Evolutionary conservation across 2,797 vertebrate genomes (phyloP).

Genomic region (Catostomus latipinnis): DNA sequence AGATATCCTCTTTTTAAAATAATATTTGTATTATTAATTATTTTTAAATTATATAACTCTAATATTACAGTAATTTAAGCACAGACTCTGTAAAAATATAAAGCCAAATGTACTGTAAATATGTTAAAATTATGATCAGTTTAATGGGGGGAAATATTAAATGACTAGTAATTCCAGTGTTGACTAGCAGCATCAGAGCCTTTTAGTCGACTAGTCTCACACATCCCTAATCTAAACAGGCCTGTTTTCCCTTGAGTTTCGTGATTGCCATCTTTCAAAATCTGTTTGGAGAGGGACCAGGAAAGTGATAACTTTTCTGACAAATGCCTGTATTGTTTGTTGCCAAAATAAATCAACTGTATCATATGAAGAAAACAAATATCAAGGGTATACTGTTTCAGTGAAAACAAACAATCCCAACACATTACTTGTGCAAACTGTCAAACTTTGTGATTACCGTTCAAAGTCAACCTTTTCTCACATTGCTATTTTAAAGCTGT

Average conservation of each 20-base stretch:
- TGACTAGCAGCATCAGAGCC: too few species aligned
- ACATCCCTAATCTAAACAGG: too few species aligned
- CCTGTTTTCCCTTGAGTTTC: slow-evolving; percentile 14
- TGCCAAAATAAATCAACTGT: slow-evolving; percentile 29
- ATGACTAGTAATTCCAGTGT: too few species aligned
- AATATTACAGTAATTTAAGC: too few species aligned
- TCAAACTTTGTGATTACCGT: slow-evolving; percentile 6
- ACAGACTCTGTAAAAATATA: too few species aligned
- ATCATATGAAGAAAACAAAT: slow-evolving; percentile 8
- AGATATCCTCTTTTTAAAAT: too few species aligned
- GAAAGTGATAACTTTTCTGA: slow-evolving; percentile 10
- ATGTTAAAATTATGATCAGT: too few species aligned
- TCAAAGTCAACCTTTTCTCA: neutral
- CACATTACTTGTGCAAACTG: slow-evolving; percentile 10
- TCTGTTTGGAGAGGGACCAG: slow-evolving; percentile 4
- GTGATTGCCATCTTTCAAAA: slow-evolving; percentile 37
- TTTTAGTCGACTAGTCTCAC: too few species aligned
- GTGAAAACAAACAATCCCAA: slow-evolving; percentile 7
- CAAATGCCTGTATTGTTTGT: slow-evolving; percentile 21
- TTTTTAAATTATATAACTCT: too few species aligned
- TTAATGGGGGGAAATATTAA: too few species aligned
- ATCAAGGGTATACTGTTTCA: slow-evolving; percentile 20
- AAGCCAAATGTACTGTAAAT: too few species aligned
- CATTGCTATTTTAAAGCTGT: slow-evolving; percentile 1
- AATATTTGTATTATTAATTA: too few species aligned